Percentiles rank a stretch among this genome's conserved stretches.
phyloP scores from a whole-genome alignment of 2,888 invertebrate species.

The Drymonia ruficornis region DNA sequence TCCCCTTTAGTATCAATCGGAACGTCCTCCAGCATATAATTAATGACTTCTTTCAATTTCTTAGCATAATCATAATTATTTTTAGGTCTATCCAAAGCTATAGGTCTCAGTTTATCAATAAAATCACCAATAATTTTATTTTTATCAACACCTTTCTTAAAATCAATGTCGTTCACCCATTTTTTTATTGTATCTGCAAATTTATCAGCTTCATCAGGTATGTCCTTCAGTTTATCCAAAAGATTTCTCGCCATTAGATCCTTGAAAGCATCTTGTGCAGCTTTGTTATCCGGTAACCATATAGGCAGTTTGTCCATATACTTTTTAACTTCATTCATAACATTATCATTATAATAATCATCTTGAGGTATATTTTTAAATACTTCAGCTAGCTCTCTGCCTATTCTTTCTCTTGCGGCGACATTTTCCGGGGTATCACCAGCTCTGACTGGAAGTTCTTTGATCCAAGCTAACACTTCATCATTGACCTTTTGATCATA shows the following conservation, averaged over 20 bases:
- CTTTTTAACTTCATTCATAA: slow-evolving; percentile 32
- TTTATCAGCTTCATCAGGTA: slow-evolving; percentile 13
- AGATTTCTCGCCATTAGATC: slow-evolving; percentile 36
- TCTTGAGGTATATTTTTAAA: slow-evolving; percentile 34
- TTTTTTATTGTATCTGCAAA: background rate
- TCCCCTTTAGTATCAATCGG: background rate
- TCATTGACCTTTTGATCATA: background rate
- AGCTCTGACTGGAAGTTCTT: slow-evolving; percentile 45
- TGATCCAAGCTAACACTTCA: slow-evolving; percentile 38
- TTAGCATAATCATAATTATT: background rate
- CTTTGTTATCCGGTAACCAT: slow-evolving; percentile 46
- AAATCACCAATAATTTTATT: background rate
- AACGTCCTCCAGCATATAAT: background rate
- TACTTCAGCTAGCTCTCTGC: slow-evolving; percentile 32
- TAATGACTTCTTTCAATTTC: background rate
- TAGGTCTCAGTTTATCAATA: background rate
- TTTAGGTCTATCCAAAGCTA: background rate
- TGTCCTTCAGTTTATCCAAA: slow-evolving; percentile 20
- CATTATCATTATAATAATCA: slow-evolving; percentile 33
- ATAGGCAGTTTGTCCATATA: slow-evolving; percentile 48
- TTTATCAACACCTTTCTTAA: background rate
- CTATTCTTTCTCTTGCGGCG: slow-evolving; percentile 30
- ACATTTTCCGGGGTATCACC: slow-evolving; percentile 36
- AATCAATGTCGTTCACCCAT: background rate
- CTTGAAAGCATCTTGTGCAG: slow-evolving; percentile 39